Percentiles rank a stretch among this genome's conserved stretches.
These are phyloP conservation scores for Lepidurus couesii DNA, from an alignment of 1,140 invertebrate species.

Conservation along the genomic window DNA sequence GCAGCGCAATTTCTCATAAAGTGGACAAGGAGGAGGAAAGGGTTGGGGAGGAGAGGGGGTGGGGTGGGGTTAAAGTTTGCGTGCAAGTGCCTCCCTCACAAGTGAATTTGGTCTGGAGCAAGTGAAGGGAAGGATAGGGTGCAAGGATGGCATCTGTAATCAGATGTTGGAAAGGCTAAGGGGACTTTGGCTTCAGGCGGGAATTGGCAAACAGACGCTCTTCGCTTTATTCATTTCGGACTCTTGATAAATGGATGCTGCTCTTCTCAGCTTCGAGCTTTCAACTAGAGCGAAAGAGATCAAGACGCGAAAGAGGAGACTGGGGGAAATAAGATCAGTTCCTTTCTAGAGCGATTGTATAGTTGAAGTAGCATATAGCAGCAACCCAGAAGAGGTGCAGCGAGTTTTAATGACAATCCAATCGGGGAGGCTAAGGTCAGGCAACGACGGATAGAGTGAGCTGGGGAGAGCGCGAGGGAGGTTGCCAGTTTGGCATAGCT, in stretches of 20 bases:
- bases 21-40: background rate
- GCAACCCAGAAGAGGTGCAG: background rate
- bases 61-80: background rate
- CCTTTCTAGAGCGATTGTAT: background rate
- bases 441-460: background rate
- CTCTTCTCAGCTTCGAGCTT: background rate
- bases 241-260: constrained; percentile 13
- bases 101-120: background rate
- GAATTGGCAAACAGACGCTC: constrained; percentile 12
- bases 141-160: constrained; percentile 1
- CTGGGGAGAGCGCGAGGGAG: too few species aligned
- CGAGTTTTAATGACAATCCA: background rate
- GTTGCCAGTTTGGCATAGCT: constrained; percentile 1
- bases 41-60: background rate
- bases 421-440: background rate
- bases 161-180: constrained; percentile 12
- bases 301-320: background rate
- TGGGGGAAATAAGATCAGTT: too few species aligned
- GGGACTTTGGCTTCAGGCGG: background rate
- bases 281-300: background rate
- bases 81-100: background rate
- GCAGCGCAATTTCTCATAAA: constrained; percentile 8
- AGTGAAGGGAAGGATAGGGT: background rate
- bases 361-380: background rate
- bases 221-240: background rate